Evolutionary conservation across 2,113 vertebrate species (phyloP).

Genomic region (Heterotilapia buettikoferi): DNA sequence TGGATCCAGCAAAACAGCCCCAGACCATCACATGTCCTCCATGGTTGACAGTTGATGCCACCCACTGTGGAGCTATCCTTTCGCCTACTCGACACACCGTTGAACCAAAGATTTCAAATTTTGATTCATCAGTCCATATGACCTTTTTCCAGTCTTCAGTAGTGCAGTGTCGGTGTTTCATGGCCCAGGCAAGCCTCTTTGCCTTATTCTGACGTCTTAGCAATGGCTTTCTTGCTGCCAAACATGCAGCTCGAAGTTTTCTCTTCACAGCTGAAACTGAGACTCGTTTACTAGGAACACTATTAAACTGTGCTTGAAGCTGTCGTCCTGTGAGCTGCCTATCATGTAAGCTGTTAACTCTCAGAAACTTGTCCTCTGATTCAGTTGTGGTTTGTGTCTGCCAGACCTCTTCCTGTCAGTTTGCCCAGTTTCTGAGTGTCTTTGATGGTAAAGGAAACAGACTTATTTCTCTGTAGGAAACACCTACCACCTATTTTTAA

Average conservation of each 20-base stretch:
- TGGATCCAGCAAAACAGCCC: background rate
- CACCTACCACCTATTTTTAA: background rate
- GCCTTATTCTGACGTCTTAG: background rate
- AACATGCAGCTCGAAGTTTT: background rate
- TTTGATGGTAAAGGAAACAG: background rate
- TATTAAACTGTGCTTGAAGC: background rate
- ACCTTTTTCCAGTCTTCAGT: background rate
- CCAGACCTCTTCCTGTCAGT: background rate
- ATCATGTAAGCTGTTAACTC: background rate
- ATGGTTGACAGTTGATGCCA: background rate
- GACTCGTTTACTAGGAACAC: background rate
- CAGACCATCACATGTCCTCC: background rate
- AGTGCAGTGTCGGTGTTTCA: background rate
- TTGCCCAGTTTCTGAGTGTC: background rate
- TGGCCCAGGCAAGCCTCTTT: background rate
- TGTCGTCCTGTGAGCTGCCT: background rate
- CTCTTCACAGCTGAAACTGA: background rate
- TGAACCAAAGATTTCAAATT: background rate
- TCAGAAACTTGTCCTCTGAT: background rate
- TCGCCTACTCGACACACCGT: background rate
- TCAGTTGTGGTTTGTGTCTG: background rate
- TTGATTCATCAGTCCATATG: background rate
- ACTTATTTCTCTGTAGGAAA: background rate
- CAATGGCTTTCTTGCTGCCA: rapidly evolving
- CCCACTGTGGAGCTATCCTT: background rate